A percentile compares a stretch with the other conserved stretches of the same genome.
phyloP scores from a whole-genome alignment of 2,888 invertebrate genomes.

The Euphydryas editha region DNA sequence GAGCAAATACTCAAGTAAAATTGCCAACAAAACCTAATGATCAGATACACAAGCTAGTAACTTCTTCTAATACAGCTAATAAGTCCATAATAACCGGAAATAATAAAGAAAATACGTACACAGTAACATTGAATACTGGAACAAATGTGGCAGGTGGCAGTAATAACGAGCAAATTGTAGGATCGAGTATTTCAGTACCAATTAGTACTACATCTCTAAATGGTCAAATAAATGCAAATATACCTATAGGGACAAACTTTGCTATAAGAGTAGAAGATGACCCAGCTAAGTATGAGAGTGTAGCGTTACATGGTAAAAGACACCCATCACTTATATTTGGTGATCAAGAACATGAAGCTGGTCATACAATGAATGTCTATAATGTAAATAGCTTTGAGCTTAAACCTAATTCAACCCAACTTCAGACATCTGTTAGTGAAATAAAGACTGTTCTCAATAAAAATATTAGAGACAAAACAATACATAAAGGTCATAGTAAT shows the following conservation, averaged over 20 bases:
- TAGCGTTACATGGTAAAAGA: slow-evolving; percentile 58
- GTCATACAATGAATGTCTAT: slow-evolving; percentile 27
- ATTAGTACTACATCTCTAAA: slow-evolving; percentile 58
- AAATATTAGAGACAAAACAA: slow-evolving; percentile 26
- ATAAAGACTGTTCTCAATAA: slow-evolving; percentile 15
- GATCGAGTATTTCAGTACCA: slow-evolving; percentile 69
- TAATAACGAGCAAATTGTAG: slow-evolving; percentile 62
- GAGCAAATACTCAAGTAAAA: slow-evolving; percentile 48
- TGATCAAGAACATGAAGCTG: slow-evolving; percentile 50
- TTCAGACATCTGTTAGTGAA: slow-evolving; percentile 1
- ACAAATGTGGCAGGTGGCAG: slow-evolving; percentile 66
- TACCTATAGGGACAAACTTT: slow-evolving; percentile 79
- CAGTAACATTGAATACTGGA: slow-evolving; percentile 70
- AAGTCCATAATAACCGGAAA: slow-evolving; percentile 55
- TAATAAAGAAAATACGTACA: slow-evolving; percentile 63
- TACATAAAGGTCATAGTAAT: slow-evolving; percentile 43
- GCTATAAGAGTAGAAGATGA: slow-evolving; percentile 78
- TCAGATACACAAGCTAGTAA: slow-evolving; percentile 28
- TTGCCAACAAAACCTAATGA: slow-evolving; percentile 30
- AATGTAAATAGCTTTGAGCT: slow-evolving; percentile 20
- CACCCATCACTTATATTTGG: slow-evolving; percentile 55
- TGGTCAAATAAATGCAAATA: slow-evolving; percentile 69
- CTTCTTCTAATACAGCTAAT: slow-evolving; percentile 56
- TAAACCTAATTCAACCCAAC: slow-evolving; percentile 22
- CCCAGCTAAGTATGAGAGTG: slow-evolving; percentile 59